Percentiles rank a stretch among this genome's conserved stretches.
phyloP scores from a whole-genome alignment of 2,113 vertebrate genomes.

The Hippocampus mohnikei region DNA sequence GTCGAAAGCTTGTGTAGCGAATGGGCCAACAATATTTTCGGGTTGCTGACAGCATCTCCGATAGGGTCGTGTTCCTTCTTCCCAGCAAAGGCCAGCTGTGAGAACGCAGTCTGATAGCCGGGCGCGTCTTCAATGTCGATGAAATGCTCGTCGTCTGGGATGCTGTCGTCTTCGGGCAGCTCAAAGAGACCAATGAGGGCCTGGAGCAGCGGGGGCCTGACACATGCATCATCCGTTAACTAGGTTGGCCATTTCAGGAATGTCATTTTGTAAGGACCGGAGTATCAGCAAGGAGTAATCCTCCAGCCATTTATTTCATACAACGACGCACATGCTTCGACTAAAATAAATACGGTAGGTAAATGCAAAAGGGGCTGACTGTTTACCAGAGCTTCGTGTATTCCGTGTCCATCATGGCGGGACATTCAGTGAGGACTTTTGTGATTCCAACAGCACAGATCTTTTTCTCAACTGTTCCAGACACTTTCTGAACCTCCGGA shows the following conservation, averaged over 20 bases:
- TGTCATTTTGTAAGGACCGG: background rate
- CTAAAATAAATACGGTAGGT: background rate
- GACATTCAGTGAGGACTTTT: slow-evolving; percentile 93
- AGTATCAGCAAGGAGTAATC: background rate
- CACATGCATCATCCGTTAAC: background rate
- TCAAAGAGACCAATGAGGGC: slow-evolving; percentile 96
- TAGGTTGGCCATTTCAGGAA: background rate
- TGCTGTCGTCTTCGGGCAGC: slow-evolving; percentile 93
- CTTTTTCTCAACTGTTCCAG: slow-evolving; percentile 93
- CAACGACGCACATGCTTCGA: background rate
- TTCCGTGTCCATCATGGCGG: slow-evolving; percentile 96
- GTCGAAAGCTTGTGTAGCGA: slow-evolving; percentile 94
- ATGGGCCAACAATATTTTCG: slow-evolving; percentile 91
- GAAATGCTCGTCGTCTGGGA: slow-evolving; percentile 96
- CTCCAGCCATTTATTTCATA: background rate
- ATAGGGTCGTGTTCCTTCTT: slow-evolving; percentile 95
- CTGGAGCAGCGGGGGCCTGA: slow-evolving; percentile 90
- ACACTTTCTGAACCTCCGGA: slow-evolving; percentile 98
- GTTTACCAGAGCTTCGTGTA: slow-evolving; percentile 95
- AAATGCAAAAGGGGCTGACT: background rate
- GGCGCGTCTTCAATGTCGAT: slow-evolving; percentile 97
- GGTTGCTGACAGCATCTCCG: slow-evolving; percentile 89
- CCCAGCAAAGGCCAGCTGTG: slow-evolving; percentile 93
- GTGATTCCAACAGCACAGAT: slow-evolving; percentile 97
- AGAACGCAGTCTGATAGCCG: slow-evolving; percentile 96